These are phyloP conservation scores for Pterophyllum scalare DNA, from an alignment of 2,113 vertebrate species.

Conservation along the genomic window DNA sequence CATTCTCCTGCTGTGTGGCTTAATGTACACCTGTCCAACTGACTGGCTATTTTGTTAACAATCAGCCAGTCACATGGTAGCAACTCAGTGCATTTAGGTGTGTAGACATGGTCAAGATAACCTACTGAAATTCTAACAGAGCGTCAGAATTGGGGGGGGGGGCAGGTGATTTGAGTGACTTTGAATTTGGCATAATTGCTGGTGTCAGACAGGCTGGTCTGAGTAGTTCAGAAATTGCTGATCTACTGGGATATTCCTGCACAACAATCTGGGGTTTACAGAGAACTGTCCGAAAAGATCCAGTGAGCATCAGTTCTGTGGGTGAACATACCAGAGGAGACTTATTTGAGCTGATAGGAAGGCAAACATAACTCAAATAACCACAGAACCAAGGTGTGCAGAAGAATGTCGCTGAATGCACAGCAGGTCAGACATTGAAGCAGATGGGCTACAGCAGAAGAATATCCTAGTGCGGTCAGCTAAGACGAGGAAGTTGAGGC, in stretches of 20 bases:
- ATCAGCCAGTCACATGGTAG: neutral
- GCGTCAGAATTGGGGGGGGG: neutral
- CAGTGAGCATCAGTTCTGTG: neutral
- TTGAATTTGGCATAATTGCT: neutral
- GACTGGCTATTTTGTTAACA: neutral
- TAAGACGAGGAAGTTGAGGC: too few species aligned
- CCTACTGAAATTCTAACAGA: neutral
- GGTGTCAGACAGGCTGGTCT: neutral
- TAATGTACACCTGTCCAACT: neutral
- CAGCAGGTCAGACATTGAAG: too few species aligned
- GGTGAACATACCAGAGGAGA: neutral
- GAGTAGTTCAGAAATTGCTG: neutral
- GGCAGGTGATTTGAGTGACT: rapidly evolving
- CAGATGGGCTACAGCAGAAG: too few species aligned
- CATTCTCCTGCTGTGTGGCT: too few species aligned
- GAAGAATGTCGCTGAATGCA: too few species aligned
- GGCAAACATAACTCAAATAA: neutral
- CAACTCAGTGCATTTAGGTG: neutral
- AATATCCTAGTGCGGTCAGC: too few species aligned
- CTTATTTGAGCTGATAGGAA: neutral
- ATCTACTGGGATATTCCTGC: neutral
- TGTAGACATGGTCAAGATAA: neutral
- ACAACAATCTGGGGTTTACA: neutral
- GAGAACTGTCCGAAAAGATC: neutral
- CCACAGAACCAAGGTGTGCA: too few species aligned